A percentile compares a stretch with the other conserved stretches of the same genome.
phyloP scores from a whole-genome alignment of 1,140 invertebrate genomes.

The Apis cerana region DNA sequence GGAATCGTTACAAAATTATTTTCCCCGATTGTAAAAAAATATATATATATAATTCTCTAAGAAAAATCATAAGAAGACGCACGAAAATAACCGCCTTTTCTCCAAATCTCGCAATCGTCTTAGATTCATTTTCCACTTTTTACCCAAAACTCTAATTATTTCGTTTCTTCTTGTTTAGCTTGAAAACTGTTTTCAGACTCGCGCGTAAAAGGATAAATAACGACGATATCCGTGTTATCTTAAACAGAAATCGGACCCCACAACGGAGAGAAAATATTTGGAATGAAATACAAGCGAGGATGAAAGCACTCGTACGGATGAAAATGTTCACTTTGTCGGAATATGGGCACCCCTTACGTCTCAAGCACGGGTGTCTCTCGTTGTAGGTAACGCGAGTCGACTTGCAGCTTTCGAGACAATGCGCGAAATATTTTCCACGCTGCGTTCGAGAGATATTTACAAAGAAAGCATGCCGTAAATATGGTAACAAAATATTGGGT shows the following conservation, averaged over 20 bases:
- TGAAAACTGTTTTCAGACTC: neutral
- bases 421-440: neutral
- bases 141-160: too few species aligned
- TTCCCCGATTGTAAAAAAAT: too few species aligned
- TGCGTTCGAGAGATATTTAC: neutral
- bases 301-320: neutral
- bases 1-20: too few species aligned
- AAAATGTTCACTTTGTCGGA: conserved; percentile 4
- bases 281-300: neutral
- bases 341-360: neutral
- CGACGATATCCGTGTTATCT: neutral
- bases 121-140: too few species aligned
- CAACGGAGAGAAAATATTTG: neutral
- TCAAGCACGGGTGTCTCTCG: neutral
- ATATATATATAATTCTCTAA: too few species aligned
- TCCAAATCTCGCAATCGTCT: too few species aligned
- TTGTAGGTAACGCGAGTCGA: neutral
- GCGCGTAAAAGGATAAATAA: neutral
- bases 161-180: too few species aligned
- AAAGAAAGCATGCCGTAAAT: neutral
- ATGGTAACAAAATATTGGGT: neutral
- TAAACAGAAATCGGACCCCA: neutral
- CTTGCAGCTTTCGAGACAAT: neutral
- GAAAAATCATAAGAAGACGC: too few species aligned
- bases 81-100: too few species aligned